Conservation (phyloP, 2,888 invertebrate species). For the Priapulus caudatus region DNA sequence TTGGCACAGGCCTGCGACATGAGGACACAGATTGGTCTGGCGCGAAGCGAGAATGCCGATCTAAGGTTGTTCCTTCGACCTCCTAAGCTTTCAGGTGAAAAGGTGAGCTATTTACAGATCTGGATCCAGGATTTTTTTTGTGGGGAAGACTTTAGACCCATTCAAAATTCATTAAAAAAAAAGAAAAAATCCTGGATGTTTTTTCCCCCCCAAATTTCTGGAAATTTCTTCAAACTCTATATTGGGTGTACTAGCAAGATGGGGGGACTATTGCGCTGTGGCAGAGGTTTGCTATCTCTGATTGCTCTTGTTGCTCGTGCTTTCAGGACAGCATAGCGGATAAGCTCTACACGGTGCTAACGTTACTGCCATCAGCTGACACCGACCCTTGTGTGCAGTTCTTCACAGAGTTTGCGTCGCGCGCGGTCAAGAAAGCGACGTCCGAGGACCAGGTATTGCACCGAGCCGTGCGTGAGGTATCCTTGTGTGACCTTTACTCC, state of each 20-base stretch:
- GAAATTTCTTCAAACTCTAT: no score
- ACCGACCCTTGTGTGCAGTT: slow-evolving; percentile 44
- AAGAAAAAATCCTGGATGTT: no score
- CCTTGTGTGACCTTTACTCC: neutral
- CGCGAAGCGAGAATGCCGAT: slow-evolving; percentile 56
- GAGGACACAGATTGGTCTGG: slow-evolving; percentile 61
- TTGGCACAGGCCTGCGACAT: slow-evolving; percentile 67
- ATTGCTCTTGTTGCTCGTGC: no score
- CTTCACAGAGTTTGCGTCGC: slow-evolving; percentile 33
- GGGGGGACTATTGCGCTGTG: no score
- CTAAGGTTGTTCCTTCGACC: slow-evolving; percentile 61
- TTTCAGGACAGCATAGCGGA: slow-evolving; percentile 24
- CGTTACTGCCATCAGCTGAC: slow-evolving; percentile 37
- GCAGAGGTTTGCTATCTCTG: no score
- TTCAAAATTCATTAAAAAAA: no score
- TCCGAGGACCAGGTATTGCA: slow-evolving; percentile 21
- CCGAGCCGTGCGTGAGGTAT: no score
- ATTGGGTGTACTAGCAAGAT: no score
- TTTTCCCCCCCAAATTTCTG: no score
- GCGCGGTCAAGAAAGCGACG: slow-evolving; percentile 20
- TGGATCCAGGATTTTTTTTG: no score
- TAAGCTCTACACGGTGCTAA: slow-evolving; percentile 40
- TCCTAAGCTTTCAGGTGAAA: slow-evolving; percentile 18
- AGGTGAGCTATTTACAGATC: no score
- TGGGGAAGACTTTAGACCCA: no score